phyloP scores from a whole-genome alignment of 2,113 vertebrate genomes.

The Micromys minutus region DNA sequence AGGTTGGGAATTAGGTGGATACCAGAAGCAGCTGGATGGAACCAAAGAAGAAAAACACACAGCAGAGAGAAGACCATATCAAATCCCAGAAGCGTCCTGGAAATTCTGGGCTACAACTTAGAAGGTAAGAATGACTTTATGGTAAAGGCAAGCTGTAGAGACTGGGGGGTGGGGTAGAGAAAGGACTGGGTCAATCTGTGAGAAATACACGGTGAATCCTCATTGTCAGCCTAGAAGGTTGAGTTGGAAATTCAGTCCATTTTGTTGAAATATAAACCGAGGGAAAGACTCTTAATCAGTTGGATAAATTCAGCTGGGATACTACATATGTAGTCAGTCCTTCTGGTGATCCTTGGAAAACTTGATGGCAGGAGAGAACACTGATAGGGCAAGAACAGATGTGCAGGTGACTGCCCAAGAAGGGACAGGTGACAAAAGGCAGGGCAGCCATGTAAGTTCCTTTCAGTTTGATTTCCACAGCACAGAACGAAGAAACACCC shows the following conservation, averaged over 20 bases:
- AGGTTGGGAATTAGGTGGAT: background rate
- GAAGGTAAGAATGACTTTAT: background rate
- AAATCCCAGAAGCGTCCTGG: background rate
- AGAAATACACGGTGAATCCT: background rate
- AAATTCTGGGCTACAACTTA: background rate
- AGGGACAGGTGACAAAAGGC: background rate
- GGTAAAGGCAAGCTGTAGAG: background rate
- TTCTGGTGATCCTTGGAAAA: background rate
- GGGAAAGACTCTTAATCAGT: background rate
- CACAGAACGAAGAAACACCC: background rate
- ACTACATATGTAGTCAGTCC: background rate
- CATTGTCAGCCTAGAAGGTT: background rate
- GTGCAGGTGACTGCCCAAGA: rapidly evolving
- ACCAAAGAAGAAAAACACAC: background rate
- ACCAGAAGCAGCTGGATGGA: background rate
- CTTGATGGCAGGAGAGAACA: background rate
- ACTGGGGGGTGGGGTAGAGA: background rate
- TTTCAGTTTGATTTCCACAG: background rate
- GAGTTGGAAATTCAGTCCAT: background rate
- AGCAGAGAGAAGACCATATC: background rate
- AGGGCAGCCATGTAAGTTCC: background rate
- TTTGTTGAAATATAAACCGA: background rate
- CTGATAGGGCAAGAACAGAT: background rate
- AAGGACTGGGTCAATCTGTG: rapidly evolving
- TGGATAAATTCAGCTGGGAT: background rate